Percentiles rank a stretch among this genome's conserved stretches.
Conservation (phyloP, 2,888 invertebrate species). For the Hirtodrosophila histrioides region DNA sequence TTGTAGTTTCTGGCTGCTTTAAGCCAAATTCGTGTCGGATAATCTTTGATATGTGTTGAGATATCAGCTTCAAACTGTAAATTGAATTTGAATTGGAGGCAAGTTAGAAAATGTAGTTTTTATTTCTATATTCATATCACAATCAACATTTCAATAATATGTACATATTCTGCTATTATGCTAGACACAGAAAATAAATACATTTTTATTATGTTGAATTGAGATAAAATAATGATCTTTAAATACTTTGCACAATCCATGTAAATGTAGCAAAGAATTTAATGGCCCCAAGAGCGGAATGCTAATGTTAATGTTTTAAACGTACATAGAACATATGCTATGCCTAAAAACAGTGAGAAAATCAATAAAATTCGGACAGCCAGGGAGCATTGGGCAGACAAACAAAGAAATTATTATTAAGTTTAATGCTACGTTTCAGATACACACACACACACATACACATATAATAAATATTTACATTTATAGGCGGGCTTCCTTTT, state of each 20-base stretch:
- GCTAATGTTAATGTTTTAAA: too few relatives aligned
- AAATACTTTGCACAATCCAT: neutral
- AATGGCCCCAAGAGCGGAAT: neutral
- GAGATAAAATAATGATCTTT: too few relatives aligned
- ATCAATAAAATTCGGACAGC: slow-evolving; percentile 37
- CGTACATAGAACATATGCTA: slow-evolving; percentile 41
- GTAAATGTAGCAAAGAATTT: slow-evolving; percentile 1
- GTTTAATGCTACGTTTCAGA: too few relatives aligned
- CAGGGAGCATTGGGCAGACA: slow-evolving; percentile 2
- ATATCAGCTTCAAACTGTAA: neutral
- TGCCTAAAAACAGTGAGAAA: slow-evolving; percentile 33
- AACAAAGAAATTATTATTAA: neutral
- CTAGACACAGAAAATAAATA: too few relatives aligned
- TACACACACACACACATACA: too few relatives aligned
- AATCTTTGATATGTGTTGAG: neutral
- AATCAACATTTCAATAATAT: too few relatives aligned
- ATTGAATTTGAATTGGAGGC: too few relatives aligned
- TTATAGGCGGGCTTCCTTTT: too few relatives aligned
- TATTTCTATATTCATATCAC: too few relatives aligned
- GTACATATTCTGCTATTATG: too few relatives aligned
- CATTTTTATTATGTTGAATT: too few relatives aligned
- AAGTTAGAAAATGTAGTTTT: too few relatives aligned
- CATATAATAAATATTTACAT: neutral
- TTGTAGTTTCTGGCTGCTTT: neutral
- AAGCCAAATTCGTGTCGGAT: neutral